Evolutionary conservation across 2,888 invertebrate species (phyloP).

Genomic region (Sinohyriopsis cumingii): DNA sequence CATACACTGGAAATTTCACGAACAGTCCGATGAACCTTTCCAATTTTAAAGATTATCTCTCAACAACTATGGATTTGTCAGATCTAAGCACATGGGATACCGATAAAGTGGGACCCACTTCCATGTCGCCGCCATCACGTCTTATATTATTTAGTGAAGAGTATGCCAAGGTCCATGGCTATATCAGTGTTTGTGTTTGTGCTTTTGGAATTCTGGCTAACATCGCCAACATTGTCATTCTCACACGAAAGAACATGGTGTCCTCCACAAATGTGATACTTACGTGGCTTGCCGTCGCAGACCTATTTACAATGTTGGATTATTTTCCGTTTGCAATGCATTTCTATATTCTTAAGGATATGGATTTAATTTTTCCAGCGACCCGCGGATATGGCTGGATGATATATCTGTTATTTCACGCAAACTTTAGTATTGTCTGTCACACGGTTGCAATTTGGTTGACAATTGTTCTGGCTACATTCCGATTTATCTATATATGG

Average conservation of each 20-base stretch:
- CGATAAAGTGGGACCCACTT: too few species aligned
- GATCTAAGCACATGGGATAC: too few species aligned
- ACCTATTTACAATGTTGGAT: conserved; percentile 90
- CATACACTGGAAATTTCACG: too few species aligned
- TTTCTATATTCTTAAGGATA: conserved; percentile 71
- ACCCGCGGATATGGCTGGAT: conserved; percentile 71
- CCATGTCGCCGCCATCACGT: too few species aligned
- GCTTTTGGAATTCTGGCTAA: conserved; percentile 93
- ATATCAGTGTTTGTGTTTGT: conserved; percentile 89
- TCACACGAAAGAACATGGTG: conserved; percentile 91
- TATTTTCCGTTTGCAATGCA: conserved; percentile 92
- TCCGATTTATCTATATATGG: conserved; percentile 84
- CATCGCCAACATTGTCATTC: conserved; percentile 89
- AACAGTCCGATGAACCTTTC: too few species aligned
- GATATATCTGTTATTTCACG: conserved; percentile 80
- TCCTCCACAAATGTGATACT: conserved; percentile 94
- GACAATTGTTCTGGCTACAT: conserved; percentile 92
- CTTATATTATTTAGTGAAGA: conserved; percentile 33
- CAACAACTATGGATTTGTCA: too few species aligned
- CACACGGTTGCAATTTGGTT: conserved; percentile 95
- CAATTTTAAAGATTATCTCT: too few species aligned
- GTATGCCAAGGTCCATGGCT: conserved; percentile 81
- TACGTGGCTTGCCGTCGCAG: conserved; percentile 86
- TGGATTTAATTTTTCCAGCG: conserved; percentile 44
- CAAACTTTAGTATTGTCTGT: conserved; percentile 88